Conservation (phyloP, 2,113 vertebrate genomes). For the Tenebrosternarchus preto region DNA sequence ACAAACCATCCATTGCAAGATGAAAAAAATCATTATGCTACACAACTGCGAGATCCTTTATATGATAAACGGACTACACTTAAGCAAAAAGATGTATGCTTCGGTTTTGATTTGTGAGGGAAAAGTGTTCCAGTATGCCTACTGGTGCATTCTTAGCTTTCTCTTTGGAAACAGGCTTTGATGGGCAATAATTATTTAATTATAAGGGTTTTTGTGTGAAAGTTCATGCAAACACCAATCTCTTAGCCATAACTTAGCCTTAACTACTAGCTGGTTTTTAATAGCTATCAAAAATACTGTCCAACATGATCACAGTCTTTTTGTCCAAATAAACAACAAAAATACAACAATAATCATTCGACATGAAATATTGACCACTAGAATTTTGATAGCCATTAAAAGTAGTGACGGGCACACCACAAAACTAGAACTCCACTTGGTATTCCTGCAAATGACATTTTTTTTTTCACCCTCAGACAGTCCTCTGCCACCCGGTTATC, state of each 20-base stretch:
- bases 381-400: slow-evolving; percentile 78
- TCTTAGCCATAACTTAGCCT: slow-evolving; percentile 40
- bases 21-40: background rate
- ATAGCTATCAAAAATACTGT: slow-evolving; percentile 75
- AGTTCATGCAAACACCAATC: slow-evolving; percentile 58
- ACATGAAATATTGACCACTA: slow-evolving; percentile 34
- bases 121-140: background rate
- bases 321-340: slow-evolving; percentile 52
- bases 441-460: slow-evolving; percentile 62
- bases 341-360: slow-evolving; percentile 62
- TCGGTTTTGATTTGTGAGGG: background rate
- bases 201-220: slow-evolving; percentile 39
- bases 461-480: slow-evolving; percentile 54
- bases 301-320: slow-evolving; percentile 53
- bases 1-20: background rate
- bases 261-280: slow-evolving; percentile 64
- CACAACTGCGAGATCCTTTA: background rate
- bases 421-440: slow-evolving; percentile 69
- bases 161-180: slow-evolving; percentile 44
- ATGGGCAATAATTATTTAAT: slow-evolving; percentile 51
- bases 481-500: slow-evolving; percentile 67
- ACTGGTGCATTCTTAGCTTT: slow-evolving; percentile 8
- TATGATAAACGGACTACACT: slow-evolving; percentile 1
- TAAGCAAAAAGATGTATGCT: background rate
- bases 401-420: slow-evolving; percentile 60